Percentiles rank a stretch among this genome's conserved stretches.
phyloP scores from a whole-genome alignment of 2,797 vertebrate genomes.

The Myotis daubentonii region DNA sequence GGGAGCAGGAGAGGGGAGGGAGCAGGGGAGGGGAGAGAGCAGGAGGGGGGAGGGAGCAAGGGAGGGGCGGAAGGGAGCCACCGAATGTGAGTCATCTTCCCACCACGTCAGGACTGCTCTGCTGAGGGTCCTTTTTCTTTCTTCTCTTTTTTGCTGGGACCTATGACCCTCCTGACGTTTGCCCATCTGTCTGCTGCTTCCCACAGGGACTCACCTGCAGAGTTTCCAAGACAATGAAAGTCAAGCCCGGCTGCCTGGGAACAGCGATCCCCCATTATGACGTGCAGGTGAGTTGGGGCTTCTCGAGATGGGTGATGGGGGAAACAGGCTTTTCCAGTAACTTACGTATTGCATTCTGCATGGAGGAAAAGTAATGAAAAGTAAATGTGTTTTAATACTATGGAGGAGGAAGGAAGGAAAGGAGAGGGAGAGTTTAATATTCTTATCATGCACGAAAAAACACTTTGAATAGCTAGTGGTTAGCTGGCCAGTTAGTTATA shows the following conservation, averaged over 20 bases:
- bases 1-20: too few species aligned
- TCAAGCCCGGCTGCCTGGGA: slow-evolving; percentile 89
- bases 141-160: neutral
- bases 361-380: neutral
- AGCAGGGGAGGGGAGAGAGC: too few species aligned
- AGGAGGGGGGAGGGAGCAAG: too few species aligned
- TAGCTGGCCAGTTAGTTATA: neutral
- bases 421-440: neutral
- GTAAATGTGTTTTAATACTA: neutral
- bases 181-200: slow-evolving; percentile 1
- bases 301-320: neutral
- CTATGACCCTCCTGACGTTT: neutral
- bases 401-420: neutral
- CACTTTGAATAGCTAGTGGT: neutral
- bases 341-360: neutral
- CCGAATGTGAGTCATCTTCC: neutral
- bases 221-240: slow-evolving; percentile 87
- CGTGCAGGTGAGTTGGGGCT: slow-evolving; percentile 86
- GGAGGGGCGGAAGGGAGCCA: neutral
- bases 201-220: slow-evolving; percentile 87
- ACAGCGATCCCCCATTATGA: slow-evolving; percentile 87
- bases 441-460: neutral
- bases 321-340: neutral
- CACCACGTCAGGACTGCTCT: too few species aligned
- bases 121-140: too few species aligned